A percentile compares a stretch with the other conserved stretches of the same genome.
Evolutionary conservation across 1,140 invertebrate species (phyloP).

Genomic region (Microplitis mediator): DNA sequence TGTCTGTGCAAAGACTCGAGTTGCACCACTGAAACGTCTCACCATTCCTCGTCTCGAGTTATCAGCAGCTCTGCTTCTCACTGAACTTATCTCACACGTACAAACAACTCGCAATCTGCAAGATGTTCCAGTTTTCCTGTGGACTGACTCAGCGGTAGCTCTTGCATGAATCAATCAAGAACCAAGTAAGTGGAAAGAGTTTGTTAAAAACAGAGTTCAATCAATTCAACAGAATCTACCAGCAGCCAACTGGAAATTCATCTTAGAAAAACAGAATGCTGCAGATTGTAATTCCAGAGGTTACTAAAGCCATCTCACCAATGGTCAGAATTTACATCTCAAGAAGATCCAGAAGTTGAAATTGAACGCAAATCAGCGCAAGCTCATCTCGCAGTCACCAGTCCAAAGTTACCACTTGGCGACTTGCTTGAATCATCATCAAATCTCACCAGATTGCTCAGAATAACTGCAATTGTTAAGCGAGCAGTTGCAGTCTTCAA

Average conservation of each 20-base stretch:
- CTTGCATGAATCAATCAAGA: conserved; percentile 20
- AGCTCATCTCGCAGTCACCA: no score
- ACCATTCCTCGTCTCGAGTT: conserved; percentile 44
- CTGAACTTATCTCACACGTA: conserved; percentile 26
- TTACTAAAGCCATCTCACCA: background rate
- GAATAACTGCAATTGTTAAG: no score
- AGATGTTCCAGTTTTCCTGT: conserved; percentile 17
- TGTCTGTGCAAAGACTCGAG: no score
- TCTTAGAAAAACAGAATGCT: conserved; percentile 38
- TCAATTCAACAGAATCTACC: no score
- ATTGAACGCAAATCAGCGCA: no score
- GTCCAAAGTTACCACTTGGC: no score
- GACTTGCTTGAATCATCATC: no score
- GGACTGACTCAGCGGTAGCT: conserved; percentile 32
- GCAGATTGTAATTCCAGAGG: conserved; percentile 25
- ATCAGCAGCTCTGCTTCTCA: conserved; percentile 29
- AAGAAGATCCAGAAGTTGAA: background rate
- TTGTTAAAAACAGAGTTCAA: conserved; percentile 51
- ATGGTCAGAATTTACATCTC: background rate
- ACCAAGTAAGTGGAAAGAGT: conserved; percentile 13
- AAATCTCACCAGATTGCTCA: no score
- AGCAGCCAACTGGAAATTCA: conserved; percentile 41
- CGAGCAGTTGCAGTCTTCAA: background rate
- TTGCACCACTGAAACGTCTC: conserved; percentile 39
- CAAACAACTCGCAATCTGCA: background rate